Percentiles rank a stretch among this genome's conserved stretches.
Conservation (phyloP, 2,113 vertebrate genomes). For the Hemiprocne comata region DNA sequence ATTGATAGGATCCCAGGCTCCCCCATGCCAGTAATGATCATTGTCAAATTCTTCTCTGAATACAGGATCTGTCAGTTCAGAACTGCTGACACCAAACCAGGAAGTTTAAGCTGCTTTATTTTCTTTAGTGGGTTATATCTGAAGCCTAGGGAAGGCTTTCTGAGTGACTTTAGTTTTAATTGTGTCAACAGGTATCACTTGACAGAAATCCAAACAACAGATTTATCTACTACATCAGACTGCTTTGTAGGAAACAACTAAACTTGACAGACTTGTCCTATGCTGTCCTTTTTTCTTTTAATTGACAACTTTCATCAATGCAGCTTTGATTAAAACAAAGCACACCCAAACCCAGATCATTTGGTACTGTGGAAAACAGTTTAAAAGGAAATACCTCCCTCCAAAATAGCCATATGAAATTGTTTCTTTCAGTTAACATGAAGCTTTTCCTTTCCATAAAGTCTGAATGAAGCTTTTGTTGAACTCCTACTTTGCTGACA, state of each 20-base stretch:
- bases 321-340: not conserved
- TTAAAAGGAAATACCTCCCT: constrained; percentile 11
- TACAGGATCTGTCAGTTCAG: not conserved
- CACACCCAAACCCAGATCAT: not conserved
- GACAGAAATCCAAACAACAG: not conserved
- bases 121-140: not conserved
- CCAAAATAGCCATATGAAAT: not conserved
- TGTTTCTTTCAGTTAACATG: not conserved
- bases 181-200: not conserved
- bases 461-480: not conserved
- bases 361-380: not conserved
- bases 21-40: not conserved
- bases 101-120: not conserved
- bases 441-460: not conserved
- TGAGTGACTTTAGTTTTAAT: not conserved
- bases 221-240: not conserved
- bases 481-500: not conserved
- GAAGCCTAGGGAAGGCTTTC: not conserved
- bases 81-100: not conserved
- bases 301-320: not conserved
- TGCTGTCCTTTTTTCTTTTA: not conserved
- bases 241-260: not conserved
- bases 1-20: not conserved
- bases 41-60: not conserved
- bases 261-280: not conserved